These are phyloP conservation scores for Cephalophus harveyi DNA, from an alignment of 2,113 vertebrate species.

Conservation along the genomic window DNA sequence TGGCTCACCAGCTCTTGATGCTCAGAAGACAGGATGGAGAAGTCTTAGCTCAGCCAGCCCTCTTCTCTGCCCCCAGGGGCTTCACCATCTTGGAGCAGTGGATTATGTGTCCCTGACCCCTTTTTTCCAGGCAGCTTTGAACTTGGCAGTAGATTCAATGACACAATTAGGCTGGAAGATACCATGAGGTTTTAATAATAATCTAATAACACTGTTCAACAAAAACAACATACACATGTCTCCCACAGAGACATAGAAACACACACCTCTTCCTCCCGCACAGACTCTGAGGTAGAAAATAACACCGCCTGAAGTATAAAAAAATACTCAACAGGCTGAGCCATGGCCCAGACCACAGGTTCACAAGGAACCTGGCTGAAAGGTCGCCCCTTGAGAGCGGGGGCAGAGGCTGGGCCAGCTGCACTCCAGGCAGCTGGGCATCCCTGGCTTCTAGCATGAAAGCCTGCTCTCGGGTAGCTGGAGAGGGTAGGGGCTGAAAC, in stretches of 20 bases:
- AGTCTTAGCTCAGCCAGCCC: background rate
- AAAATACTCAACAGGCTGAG: background rate
- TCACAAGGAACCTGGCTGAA: background rate
- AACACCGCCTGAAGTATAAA: background rate
- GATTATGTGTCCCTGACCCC: background rate
- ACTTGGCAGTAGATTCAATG: background rate
- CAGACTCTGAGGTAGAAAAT: constrained; percentile 57
- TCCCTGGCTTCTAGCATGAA: background rate
- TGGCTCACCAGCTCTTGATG: background rate
- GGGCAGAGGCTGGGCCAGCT: background rate
- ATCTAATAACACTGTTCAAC: constrained; percentile 55
- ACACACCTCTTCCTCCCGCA: background rate
- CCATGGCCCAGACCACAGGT: background rate
- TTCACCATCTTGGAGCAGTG: background rate
- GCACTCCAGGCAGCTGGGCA: background rate
- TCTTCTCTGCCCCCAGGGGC: background rate
- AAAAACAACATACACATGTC: background rate
- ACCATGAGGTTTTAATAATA: constrained; percentile 54
- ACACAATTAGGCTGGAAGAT: background rate
- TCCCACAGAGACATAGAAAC: background rate
- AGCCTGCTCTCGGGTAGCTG: background rate
- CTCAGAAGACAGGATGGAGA: background rate
- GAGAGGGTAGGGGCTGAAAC: background rate
- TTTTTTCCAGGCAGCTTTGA: background rate
- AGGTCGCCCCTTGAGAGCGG: background rate